phyloP scores from a whole-genome alignment of 2,888 invertebrate species.

The Linyphia triangularis region DNA sequence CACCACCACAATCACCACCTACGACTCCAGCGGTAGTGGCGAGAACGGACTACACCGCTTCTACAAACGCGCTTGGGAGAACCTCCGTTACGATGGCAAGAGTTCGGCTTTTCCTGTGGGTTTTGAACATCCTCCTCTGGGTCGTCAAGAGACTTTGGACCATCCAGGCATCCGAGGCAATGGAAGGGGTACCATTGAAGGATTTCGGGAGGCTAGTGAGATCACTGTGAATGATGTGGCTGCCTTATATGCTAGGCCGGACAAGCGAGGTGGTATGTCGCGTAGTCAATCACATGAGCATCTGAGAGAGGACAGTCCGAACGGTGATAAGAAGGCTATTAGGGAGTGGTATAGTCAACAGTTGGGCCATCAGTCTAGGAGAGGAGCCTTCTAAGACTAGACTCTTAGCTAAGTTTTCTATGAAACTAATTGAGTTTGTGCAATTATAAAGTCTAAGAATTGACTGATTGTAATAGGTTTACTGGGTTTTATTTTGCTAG shows the following conservation, averaged over 20 bases:
- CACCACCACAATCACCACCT: constrained; percentile 93
- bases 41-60: constrained; percentile 87
- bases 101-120: constrained; percentile 62
- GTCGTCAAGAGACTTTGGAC: constrained; percentile 86
- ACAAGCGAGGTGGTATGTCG: constrained; percentile 82
- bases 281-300: constrained; percentile 62
- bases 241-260: constrained; percentile 79
- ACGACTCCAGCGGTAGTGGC: constrained; percentile 82
- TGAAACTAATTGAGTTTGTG: background rate
- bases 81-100: constrained; percentile 81
- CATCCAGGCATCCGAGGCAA: constrained; percentile 62
- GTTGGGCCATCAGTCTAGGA: constrained; percentile 67
- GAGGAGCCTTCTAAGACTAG: constrained; percentile 60
- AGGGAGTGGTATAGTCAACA: constrained; percentile 74
- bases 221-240: constrained; percentile 80
- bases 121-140: constrained; percentile 55
- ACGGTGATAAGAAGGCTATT: constrained; percentile 65
- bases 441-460: background rate
- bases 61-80: constrained; percentile 96
- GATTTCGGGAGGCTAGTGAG: constrained; percentile 79
- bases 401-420: background rate
- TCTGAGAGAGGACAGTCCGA: constrained; percentile 68
- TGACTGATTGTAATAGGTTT: no score
- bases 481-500: no score
- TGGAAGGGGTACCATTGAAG: constrained; percentile 78